A percentile compares a stretch with the other conserved stretches of the same genome.
Conservation (phyloP, 2,797 vertebrate genomes). For the Platalea minor region DNA sequence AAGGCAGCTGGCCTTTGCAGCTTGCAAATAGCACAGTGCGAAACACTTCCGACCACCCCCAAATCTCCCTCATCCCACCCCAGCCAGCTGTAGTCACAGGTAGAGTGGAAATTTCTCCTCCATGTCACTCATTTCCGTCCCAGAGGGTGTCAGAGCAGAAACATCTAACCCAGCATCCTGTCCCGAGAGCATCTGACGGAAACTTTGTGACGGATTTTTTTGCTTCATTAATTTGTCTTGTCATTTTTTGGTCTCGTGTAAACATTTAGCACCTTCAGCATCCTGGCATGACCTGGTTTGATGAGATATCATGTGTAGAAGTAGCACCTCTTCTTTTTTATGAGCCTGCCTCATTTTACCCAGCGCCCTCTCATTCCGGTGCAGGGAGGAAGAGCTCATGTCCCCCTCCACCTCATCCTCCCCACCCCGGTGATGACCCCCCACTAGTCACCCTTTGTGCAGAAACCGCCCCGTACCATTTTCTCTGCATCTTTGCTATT, state of each 20-base stretch:
- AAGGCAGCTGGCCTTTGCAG: background rate
- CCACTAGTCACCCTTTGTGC: background rate
- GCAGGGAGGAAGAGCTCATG: background rate
- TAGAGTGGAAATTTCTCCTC: background rate
- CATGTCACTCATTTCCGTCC: background rate
- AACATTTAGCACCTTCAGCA: background rate
- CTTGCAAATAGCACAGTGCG: background rate
- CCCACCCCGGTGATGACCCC: background rate
- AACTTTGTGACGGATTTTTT: background rate
- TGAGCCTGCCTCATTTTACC: background rate
- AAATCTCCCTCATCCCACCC: background rate
- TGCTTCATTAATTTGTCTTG: background rate
- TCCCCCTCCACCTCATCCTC: background rate
- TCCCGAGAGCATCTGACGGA: background rate
- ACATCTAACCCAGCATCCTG: background rate
- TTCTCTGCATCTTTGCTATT: background rate
- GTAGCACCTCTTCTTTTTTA: background rate
- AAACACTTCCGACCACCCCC: background rate
- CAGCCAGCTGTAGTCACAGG: background rate
- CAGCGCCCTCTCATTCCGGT: rapidly evolving
- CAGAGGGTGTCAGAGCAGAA: background rate
- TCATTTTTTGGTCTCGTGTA: background rate
- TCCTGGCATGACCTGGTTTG: rapidly evolving
- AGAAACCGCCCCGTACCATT: background rate
- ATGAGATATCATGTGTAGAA: background rate